A percentile compares a stretch with the other conserved stretches of the same genome.
Conservation (phyloP, 35 echinoderm and acorn worm genomes). For the Ophioderma brevispina region DNA sequence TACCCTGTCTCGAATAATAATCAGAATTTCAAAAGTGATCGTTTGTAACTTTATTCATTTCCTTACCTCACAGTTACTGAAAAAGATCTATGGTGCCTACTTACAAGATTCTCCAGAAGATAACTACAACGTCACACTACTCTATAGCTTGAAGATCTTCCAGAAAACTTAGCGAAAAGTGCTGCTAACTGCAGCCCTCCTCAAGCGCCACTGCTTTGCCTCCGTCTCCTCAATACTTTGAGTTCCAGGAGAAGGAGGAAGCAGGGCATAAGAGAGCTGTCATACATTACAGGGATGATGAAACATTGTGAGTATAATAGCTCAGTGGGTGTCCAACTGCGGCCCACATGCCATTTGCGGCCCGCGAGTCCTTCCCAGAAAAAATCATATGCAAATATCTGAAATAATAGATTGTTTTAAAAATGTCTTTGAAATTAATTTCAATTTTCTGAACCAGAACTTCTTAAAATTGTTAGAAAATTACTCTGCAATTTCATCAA, state of each 20-base stretch:
- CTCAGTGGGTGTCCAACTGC: background rate
- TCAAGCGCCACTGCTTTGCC: constrained; percentile 95
- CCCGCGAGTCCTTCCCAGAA: too few relatives aligned
- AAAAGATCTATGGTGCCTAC: constrained; percentile 65
- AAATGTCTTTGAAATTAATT: too few relatives aligned
- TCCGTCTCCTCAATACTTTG: constrained; percentile 95
- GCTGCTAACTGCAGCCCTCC: constrained; percentile 77
- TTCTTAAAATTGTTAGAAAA: too few relatives aligned
- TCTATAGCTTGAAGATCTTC: constrained; percentile 75
- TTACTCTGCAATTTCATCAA: too few relatives aligned
- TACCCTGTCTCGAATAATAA: background rate
- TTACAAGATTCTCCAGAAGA: constrained; percentile 42
- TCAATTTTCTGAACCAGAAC: too few relatives aligned
- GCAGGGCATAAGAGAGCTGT: constrained; percentile 61
- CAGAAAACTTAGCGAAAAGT: constrained; percentile 40
- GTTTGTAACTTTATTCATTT: background rate
- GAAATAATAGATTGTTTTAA: too few relatives aligned
- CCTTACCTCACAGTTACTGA: constrained; percentile 57
- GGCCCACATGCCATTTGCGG: background rate
- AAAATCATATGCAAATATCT: too few relatives aligned
- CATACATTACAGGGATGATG: constrained; percentile 91
- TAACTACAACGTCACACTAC: constrained; percentile 56
- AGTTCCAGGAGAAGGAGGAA: constrained; percentile 66
- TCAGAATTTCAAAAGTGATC: background rate
- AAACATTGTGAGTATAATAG: constrained; percentile 82